phyloP scores from a whole-genome alignment of 2,797 vertebrate genomes.

The Coluber constrictor region DNA sequence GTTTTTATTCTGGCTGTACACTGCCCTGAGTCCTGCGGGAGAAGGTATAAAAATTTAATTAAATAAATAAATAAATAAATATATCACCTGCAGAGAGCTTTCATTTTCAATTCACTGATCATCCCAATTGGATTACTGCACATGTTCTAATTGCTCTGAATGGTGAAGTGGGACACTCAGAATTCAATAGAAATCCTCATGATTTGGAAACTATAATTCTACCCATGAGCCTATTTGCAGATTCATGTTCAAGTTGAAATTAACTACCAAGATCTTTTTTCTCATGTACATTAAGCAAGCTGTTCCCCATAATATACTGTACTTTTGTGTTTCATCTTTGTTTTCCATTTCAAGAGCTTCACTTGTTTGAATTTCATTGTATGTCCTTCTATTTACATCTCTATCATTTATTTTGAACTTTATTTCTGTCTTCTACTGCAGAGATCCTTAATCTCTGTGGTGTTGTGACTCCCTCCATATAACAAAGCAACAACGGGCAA shows the following conservation, averaged over 20 bases:
- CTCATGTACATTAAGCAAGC: background rate
- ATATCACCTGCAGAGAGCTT: background rate
- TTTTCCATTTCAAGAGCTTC: background rate
- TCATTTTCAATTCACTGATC: background rate
- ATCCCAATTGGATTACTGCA: background rate
- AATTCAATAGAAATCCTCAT: background rate
- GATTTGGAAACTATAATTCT: background rate
- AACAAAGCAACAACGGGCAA: background rate
- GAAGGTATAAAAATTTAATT: too few relatives aligned
- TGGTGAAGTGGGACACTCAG: background rate
- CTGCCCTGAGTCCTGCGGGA: too few relatives aligned
- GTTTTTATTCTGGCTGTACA: too few relatives aligned
- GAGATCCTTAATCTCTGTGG: background rate
- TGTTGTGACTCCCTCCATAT: background rate
- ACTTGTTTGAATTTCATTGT: background rate
- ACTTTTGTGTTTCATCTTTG: background rate
- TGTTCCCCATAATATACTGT: background rate
- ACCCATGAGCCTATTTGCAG: background rate
- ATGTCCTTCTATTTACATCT: background rate
- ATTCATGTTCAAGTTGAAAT: background rate
- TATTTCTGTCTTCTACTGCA: background rate
- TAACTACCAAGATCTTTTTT: background rate
- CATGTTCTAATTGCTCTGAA: background rate
- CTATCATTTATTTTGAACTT: background rate
- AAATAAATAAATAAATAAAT: background rate